Base-by-base conservation (phyloP, 2,797 vertebrate genomes). In the Sciurus carolinensis region DNA sequence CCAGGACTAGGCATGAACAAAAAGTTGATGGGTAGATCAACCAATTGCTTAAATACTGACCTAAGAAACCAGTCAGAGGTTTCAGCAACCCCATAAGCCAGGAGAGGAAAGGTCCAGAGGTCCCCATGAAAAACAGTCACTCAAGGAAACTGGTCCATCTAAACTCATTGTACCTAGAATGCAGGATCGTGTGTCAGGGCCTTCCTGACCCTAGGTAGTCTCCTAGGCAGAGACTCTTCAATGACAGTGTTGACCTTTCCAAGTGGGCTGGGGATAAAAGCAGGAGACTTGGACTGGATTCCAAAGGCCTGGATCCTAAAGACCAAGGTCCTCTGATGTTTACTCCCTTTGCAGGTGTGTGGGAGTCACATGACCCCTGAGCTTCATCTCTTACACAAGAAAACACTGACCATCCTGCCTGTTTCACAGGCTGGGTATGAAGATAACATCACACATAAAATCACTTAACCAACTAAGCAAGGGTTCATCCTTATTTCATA, bases 351-450 rank as follows among this genome's bases (percentile, higher is more conserved):
- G 69, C 54, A 42, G 44, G 50, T 72, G 82, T 62, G 7, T 7
- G n/a, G 75, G 97, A 97, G 24, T 13, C 26, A 83, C 4, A 77
- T 92, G 69, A 15, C 14, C 57, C 87, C 50, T 73, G 54, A 62
- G 62, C 47, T 36, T 89, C n/a, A 77, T 91, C 59, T 93, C 28
- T 39, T 36, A 80, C 42, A 62, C 10, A 66, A 44, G 24, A 89
- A 71, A 93, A 90, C 28, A 47, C 7, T 30, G 73, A 7, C 72
- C 24, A 71, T 39, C 5, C 47, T 80, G 11, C 18, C 47, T 72
- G 12, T 82, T 82, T 89, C n/a, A 75, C 7, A n/a, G 64, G 50
- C 80, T 47, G 22, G 30, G 67, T n/a, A 57, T 8, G 7, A 85
- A 36, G 44, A 77, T 72, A 59, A 52, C 28, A 66, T 44, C 18